Conservation (phyloP, 2,113 vertebrate species). For the Canis aureus region DNA sequence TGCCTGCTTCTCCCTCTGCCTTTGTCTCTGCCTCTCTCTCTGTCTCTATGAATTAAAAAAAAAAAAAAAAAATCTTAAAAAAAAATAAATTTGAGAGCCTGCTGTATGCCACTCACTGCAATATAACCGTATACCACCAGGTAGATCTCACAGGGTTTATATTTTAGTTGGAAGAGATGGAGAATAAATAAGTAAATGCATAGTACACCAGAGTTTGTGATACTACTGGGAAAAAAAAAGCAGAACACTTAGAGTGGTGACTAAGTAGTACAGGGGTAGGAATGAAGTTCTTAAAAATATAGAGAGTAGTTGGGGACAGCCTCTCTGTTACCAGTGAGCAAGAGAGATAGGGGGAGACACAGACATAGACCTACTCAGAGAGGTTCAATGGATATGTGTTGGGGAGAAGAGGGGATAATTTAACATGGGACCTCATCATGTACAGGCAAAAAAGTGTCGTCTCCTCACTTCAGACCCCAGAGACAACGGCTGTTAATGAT, state of each 20-base stretch:
- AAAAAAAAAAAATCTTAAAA: background rate
- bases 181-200: background rate
- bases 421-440: background rate
- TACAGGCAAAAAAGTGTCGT: background rate
- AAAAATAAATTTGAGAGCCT: background rate
- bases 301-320: background rate
- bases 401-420: background rate
- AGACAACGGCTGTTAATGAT: background rate
- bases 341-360: background rate
- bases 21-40: background rate
- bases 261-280: background rate
- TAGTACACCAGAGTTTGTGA: background rate
- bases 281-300: background rate
- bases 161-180: constrained; percentile 7
- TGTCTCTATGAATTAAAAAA: background rate
- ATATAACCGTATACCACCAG: background rate
- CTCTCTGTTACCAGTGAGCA: background rate
- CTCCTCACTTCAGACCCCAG: background rate
- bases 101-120: background rate
- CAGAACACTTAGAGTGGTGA: background rate
- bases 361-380: background rate
- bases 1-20: background rate
- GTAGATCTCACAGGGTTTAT: background rate
- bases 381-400: background rate
- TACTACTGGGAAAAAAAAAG: background rate